These are phyloP conservation scores for Ascaphus truei DNA, from an alignment of 2,113 vertebrate genomes.

Conservation along the genomic window DNA sequence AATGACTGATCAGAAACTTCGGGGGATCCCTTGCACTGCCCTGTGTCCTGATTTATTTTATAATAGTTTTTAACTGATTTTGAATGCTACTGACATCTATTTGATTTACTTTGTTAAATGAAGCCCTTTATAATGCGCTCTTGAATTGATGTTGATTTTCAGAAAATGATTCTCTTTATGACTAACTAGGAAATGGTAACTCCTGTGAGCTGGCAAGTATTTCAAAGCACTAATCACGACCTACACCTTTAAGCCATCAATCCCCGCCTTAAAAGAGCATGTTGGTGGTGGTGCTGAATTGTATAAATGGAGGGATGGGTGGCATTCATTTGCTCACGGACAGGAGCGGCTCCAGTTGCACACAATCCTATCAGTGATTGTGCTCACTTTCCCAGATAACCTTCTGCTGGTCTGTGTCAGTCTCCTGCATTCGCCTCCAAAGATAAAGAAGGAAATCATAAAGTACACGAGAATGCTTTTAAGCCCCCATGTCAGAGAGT, in stretches of 20 bases:
- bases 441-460: neutral
- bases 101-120: too few species aligned
- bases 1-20: too few species aligned
- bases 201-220: neutral
- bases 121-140: too few species aligned
- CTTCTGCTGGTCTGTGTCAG: neutral
- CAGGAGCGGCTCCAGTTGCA: neutral
- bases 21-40: too few species aligned
- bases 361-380: neutral
- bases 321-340: neutral
- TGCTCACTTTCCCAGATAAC: neutral
- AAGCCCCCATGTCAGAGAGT: neutral
- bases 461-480: neutral
- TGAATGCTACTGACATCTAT: too few species aligned
- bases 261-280: too few species aligned
- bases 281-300: neutral
- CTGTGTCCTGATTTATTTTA: too few species aligned
- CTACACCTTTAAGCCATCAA: too few species aligned
- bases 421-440: neutral
- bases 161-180: neutral
- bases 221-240: neutral
- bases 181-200: neutral
- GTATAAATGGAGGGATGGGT: neutral
- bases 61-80: too few species aligned
- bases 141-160: too few species aligned